These are phyloP conservation scores for Micronycteris hirsuta DNA, from an alignment of 2,113 vertebrate genomes.

Conservation along the genomic window DNA sequence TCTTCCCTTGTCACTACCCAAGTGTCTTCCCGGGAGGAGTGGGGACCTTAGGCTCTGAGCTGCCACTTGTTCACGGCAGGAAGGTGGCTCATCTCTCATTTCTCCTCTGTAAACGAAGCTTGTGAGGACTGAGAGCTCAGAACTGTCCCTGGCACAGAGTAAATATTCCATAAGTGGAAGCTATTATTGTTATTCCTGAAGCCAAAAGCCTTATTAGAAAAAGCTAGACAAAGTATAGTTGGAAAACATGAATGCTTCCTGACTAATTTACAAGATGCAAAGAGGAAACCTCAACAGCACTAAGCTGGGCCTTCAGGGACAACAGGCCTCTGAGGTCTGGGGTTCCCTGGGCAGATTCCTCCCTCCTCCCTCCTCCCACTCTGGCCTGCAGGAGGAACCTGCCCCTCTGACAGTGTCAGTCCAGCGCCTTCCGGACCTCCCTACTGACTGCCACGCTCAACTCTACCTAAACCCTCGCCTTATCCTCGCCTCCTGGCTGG, in stretches of 20 bases:
- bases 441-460: not conserved
- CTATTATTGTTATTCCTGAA: not conserved
- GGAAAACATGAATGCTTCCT: not conserved
- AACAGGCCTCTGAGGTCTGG: not conserved
- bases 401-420: not conserved
- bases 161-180: not conserved
- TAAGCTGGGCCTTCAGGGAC: not conserved
- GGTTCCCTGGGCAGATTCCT: not conserved
- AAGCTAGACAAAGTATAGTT: not conserved
- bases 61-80: not conserved
- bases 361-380: not conserved
- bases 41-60: not conserved
- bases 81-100: not conserved
- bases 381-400: not conserved
- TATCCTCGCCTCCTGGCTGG: not conserved
- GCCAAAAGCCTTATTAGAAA: not conserved
- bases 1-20: not conserved
- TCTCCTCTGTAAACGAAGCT: not conserved
- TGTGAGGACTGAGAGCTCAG: not conserved
- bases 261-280: not conserved
- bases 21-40: rapidly evolving
- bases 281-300: not conserved
- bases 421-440: not conserved
- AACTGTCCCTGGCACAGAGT: not conserved
- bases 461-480: not conserved